These are phyloP conservation scores for Microtus richardsoni DNA, from an alignment of 2,113 vertebrate genomes.

Conservation along the genomic window DNA sequence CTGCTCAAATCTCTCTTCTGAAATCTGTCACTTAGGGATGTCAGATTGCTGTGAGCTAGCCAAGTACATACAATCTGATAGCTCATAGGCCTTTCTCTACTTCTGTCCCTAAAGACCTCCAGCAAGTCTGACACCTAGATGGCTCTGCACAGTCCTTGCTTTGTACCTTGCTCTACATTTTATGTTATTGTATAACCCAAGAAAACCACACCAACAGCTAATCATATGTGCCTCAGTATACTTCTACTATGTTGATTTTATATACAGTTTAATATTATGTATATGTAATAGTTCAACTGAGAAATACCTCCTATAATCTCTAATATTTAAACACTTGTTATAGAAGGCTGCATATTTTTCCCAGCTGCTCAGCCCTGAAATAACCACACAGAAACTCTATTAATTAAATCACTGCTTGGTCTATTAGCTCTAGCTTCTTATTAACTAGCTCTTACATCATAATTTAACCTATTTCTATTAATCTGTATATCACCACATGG, in stretches of 20 bases:
- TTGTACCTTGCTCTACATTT: not conserved
- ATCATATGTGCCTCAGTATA: not conserved
- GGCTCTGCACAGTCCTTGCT: not conserved
- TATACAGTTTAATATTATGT: not conserved
- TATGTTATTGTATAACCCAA: not conserved
- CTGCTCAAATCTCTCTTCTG: not conserved
- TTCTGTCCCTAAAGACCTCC: not conserved
- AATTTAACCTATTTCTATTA: too few relatives aligned
- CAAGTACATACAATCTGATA: too few relatives aligned
- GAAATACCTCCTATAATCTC: not conserved
- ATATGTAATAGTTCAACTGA: not conserved
- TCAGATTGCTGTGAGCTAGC: not conserved
- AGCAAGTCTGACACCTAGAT: not conserved
- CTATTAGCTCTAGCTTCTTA: too few relatives aligned
- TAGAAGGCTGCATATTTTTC: too few relatives aligned
- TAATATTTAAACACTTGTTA: not conserved
- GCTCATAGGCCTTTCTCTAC: too few relatives aligned
- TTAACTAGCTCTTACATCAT: too few relatives aligned
- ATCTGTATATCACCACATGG: too few relatives aligned
- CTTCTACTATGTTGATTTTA: not conserved
- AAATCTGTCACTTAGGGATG: not conserved
- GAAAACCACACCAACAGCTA: not conserved
- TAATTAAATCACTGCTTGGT: too few relatives aligned
- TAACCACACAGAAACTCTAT: too few relatives aligned
- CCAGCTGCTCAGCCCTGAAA: too few relatives aligned